These are phyloP conservation scores for Calameuta pallipes DNA, from an alignment of 2,888 invertebrate genomes.

Conservation along the genomic window DNA sequence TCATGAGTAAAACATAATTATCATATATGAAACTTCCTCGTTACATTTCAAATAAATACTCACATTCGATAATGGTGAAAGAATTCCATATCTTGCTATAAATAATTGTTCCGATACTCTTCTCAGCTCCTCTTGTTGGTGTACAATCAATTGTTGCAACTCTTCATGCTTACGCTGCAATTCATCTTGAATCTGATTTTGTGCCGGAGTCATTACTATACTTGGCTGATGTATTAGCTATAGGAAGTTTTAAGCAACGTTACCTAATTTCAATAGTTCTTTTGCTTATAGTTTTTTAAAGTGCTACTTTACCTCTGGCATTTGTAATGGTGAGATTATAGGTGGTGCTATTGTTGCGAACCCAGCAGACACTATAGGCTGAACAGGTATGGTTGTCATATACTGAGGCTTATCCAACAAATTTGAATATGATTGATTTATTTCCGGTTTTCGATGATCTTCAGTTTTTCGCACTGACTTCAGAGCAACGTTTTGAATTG, in stretches of 20 bases:
- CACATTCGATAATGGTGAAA: conserved; percentile 63
- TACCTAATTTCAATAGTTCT: background rate
- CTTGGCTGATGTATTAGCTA: conserved; percentile 59
- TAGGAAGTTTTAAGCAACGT: background rate
- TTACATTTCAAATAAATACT: conserved; percentile 34
- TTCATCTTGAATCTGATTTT: conserved; percentile 68
- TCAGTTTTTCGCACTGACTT: conserved; percentile 39
- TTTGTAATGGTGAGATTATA: conserved; percentile 48
- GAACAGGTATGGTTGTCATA: conserved; percentile 71
- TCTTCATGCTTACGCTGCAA: conserved; percentile 85
- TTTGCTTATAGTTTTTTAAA: background rate
- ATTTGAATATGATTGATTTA: conserved; percentile 45
- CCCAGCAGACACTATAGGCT: conserved; percentile 68
- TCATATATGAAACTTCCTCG: background rate
- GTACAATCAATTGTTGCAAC: conserved; percentile 83
- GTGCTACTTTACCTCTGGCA: conserved; percentile 46
- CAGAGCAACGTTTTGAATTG: background rate
- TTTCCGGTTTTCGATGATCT: conserved; percentile 49
- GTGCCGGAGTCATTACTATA: conserved; percentile 70
- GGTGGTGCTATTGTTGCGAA: conserved; percentile 66
- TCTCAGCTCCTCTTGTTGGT: conserved; percentile 87
- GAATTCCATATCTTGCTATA: conserved; percentile 82
- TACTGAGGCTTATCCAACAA: conserved; percentile 69
- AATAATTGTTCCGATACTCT: conserved; percentile 88
- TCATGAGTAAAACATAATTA: too few relatives aligned